Evolutionary conservation across 2,113 vertebrate species (phyloP).

Genomic region (Neogale vison): DNA sequence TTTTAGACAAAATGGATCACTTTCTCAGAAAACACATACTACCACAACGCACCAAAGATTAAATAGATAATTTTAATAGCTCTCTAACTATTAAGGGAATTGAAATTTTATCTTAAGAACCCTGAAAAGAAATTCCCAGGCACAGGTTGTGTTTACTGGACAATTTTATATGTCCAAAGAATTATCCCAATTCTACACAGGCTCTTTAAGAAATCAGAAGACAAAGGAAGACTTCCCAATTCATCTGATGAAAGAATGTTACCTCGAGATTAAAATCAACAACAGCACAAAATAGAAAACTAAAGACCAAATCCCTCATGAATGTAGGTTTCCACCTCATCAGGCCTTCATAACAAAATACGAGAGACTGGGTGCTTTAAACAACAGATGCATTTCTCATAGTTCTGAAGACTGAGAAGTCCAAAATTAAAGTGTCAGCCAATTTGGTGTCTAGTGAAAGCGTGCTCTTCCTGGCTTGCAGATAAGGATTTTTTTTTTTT

Average conservation of each 20-base stretch:
- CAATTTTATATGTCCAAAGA: not conserved
- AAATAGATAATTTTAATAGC: not conserved
- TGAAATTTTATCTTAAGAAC: not conserved
- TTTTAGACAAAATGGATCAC: not conserved
- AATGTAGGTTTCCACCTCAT: not conserved
- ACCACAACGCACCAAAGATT: not conserved
- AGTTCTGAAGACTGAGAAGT: not conserved
- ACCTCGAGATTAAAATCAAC: not conserved
- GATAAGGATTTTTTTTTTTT: not conserved
- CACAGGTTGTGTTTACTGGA: not conserved
- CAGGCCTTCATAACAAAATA: not conserved
- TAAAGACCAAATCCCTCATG: not conserved
- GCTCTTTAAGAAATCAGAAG: not conserved
- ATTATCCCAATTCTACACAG: not conserved
- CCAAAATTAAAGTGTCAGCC: not conserved
- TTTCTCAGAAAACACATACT: not conserved
- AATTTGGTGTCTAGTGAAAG: not conserved
- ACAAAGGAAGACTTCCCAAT: not conserved
- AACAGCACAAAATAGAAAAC: not conserved
- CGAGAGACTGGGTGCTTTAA: not conserved
- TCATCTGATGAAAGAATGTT: not conserved
- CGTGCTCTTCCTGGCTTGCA: not conserved
- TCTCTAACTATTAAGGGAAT: not conserved
- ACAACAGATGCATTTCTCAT: not conserved
- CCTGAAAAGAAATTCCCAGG: not conserved